Evolutionary conservation across 2,113 vertebrate species (phyloP).

Genomic region (Pitta sordida): DNA sequence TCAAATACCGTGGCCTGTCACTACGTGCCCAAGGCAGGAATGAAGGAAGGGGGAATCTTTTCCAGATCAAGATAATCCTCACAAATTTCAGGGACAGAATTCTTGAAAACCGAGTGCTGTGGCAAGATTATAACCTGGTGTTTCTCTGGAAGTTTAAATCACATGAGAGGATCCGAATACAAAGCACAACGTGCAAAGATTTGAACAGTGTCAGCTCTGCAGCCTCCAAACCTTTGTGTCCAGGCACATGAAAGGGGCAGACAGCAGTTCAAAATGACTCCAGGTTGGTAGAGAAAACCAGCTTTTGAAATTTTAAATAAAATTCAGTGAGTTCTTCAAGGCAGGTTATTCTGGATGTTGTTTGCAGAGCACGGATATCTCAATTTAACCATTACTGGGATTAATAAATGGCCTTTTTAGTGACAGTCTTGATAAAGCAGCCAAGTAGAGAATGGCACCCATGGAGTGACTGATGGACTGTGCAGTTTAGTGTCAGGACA

Average conservation of each 20-base stretch:
- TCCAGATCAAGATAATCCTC: background rate
- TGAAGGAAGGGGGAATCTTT: background rate
- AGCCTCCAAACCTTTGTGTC: background rate
- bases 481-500: background rate
- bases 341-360: background rate
- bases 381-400: background rate
- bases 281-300: background rate
- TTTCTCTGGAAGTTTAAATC: background rate
- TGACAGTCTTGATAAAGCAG: background rate
- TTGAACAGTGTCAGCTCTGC: background rate
- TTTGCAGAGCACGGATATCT: background rate
- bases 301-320: background rate
- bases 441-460: background rate
- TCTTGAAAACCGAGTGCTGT: background rate
- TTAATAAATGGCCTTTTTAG: background rate
- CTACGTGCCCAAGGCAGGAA: background rate
- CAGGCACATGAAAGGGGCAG: background rate
- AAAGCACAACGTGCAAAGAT: background rate
- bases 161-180: background rate
- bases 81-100: background rate
- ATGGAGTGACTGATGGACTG: background rate
- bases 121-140: background rate
- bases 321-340: background rate
- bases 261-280: background rate
- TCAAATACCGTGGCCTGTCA: constrained; percentile 35